Percentiles rank a stretch among this genome's conserved stretches.
Evolutionary conservation across 2,888 invertebrate species (phyloP).

Genomic region (Pyrgus malvae): DNA sequence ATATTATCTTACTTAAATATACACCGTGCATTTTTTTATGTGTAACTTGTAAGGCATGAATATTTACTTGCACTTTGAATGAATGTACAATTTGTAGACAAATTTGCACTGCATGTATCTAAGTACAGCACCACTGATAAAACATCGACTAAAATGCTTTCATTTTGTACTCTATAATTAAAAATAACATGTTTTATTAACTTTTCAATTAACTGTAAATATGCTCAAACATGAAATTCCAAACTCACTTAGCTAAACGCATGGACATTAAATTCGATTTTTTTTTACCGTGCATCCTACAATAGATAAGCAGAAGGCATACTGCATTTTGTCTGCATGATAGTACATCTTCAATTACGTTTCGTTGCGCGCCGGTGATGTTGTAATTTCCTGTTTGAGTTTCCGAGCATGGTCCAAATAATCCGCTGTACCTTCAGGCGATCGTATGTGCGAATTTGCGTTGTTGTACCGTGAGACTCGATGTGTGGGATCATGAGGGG

Average conservation of each 20-base stretch:
- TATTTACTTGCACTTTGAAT: conserved; percentile 45
- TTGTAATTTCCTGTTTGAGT: conserved; percentile 74
- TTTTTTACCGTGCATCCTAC: not conserved
- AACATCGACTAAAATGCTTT: conserved; percentile 13
- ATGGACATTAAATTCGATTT: conserved; percentile 7
- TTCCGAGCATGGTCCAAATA: conserved; percentile 49
- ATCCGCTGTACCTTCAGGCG: conserved; percentile 19
- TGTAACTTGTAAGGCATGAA: conserved; percentile 36
- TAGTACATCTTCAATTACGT: conserved; percentile 19
- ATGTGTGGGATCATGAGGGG: conserved; percentile 2
- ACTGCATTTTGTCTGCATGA: conserved; percentile 21
- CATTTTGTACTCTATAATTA: conserved; percentile 20
- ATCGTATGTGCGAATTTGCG: conserved; percentile 3
- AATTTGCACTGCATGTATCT: conserved; percentile 64
- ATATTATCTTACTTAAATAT: not conserved
- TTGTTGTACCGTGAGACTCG: conserved; percentile 1
- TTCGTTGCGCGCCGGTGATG: conserved; percentile 49
- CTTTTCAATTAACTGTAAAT: conserved; percentile 37
- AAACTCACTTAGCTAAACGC: conserved; percentile 38
- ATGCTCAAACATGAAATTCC: conserved; percentile 69
- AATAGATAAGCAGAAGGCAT: not conserved
- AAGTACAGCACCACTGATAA: conserved; percentile 44
- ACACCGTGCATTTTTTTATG: conserved; percentile 6
- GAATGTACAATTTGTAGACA: conserved; percentile 50
- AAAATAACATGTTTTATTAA: conserved; percentile 21